phyloP scores from a whole-genome alignment of 1,140 invertebrate species.

The Penaeus indicus region DNA sequence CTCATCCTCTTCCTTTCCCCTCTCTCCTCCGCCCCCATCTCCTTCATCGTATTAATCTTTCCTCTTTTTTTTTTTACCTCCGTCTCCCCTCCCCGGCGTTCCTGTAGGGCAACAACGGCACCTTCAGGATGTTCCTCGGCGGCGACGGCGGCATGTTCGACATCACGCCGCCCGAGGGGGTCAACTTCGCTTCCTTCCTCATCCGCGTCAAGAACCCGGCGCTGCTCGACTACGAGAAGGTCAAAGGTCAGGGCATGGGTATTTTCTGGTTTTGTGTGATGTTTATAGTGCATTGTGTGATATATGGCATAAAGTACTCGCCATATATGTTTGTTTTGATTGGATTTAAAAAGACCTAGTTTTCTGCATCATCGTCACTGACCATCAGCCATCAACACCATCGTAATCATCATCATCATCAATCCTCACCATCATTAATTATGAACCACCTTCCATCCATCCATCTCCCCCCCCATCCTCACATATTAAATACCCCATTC shows the following conservation, averaged over 20 bases:
- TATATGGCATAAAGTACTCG: not conserved
- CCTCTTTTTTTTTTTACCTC: not conserved
- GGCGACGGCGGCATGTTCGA: constrained; percentile 89
- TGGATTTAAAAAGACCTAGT: too few species aligned
- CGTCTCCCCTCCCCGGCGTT: constrained; percentile 4
- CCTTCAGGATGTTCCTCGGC: constrained; percentile 86
- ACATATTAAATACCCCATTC: not conserved
- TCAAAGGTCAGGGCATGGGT: constrained; percentile 71
- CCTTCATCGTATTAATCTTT: not conserved
- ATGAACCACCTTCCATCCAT: not conserved
- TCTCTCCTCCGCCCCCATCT: not conserved
- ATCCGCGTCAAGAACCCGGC: constrained; percentile 88
- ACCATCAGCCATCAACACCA: too few species aligned
- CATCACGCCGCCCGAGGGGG: constrained; percentile 86
- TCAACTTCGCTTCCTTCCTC: constrained; percentile 93
- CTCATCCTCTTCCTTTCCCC: constrained; percentile 6
- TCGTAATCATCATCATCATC: too few species aligned
- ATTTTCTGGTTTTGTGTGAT: not conserved
- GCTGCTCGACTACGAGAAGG: constrained; percentile 88
- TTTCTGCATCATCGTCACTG: too few species aligned
- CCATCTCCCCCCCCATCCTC: not conserved
- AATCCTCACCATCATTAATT: too few species aligned
- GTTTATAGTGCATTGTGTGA: not conserved
- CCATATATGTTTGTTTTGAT: too few species aligned
- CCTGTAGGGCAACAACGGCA: constrained; percentile 89